A percentile compares a stretch with the other conserved stretches of the same genome.
These are phyloP conservation scores for Phrynosoma blainvillii DNA, from an alignment of 2,113 vertebrate genomes.

Conservation along the genomic window DNA sequence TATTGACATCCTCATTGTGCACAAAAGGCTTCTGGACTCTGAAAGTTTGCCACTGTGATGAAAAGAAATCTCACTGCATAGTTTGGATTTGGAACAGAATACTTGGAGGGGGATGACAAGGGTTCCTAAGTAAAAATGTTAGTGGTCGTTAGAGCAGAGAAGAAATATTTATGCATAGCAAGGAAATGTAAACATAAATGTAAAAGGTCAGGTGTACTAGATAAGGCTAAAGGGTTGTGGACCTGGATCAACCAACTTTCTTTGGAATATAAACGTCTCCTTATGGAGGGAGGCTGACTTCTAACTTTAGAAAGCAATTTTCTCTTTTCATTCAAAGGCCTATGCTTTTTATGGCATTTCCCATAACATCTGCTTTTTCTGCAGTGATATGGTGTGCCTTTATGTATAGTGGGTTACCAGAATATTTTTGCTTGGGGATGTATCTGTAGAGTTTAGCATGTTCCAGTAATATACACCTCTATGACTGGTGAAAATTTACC, in stretches of 20 bases:
- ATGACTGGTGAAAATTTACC: not conserved
- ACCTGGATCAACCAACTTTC: slow-evolving; percentile 29
- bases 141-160: not conserved
- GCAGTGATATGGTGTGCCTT: not conserved
- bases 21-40: not conserved
- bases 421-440: not conserved
- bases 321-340: not conserved
- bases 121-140: not conserved
- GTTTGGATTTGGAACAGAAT: not conserved
- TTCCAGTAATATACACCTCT: not conserved
- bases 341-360: not conserved
- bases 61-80: not conserved
- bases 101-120: not conserved
- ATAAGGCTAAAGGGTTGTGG: not conserved
- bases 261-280: not conserved
- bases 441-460: not conserved
- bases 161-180: rapidly evolving
- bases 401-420: not conserved
- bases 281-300: not conserved
- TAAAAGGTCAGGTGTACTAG: not conserved
- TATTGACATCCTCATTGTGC: not conserved
- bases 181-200: slow-evolving; percentile 20
- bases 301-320: not conserved
- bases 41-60: not conserved
- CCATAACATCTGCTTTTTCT: not conserved